Conservation (phyloP, 2,797 vertebrate species). For the Sardinella longiceps region DNA sequence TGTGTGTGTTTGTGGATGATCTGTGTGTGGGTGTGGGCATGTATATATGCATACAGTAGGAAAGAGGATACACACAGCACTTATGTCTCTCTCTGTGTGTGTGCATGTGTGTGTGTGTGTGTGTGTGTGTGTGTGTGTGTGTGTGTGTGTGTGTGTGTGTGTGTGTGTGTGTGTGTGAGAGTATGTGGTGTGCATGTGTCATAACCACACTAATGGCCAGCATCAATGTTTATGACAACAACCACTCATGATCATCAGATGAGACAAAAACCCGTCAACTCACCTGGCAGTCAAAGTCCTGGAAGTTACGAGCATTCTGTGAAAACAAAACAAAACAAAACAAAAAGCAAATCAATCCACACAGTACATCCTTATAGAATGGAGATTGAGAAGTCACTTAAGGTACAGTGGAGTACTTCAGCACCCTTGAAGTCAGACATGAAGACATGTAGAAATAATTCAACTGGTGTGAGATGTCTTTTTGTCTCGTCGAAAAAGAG, state of each 20-base stretch:
- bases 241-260: background rate
- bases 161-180: too few species aligned
- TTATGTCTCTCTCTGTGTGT: too few species aligned
- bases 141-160: conserved; percentile 3
- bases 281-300: conserved; percentile 97
- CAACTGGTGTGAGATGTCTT: background rate
- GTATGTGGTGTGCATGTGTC: too few species aligned
- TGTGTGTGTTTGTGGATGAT: background rate
- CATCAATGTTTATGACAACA: background rate
- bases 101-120: background rate
- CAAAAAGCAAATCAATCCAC: background rate
- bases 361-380: background rate
- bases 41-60: too few species aligned
- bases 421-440: background rate
- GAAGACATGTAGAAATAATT: too few species aligned
- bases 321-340: conserved; percentile 56
- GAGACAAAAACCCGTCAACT: conserved; percentile 58
- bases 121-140: background rate
- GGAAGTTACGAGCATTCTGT: conserved; percentile 92
- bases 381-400: background rate
- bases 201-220: too few species aligned
- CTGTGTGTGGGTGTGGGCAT: background rate
- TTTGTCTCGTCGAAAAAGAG: too few species aligned
- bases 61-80: too few species aligned
- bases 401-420: too few species aligned